Base-by-base conservation (phyloP, 2,113 vertebrate species). In the Nycticryphes semicollaris region DNA sequence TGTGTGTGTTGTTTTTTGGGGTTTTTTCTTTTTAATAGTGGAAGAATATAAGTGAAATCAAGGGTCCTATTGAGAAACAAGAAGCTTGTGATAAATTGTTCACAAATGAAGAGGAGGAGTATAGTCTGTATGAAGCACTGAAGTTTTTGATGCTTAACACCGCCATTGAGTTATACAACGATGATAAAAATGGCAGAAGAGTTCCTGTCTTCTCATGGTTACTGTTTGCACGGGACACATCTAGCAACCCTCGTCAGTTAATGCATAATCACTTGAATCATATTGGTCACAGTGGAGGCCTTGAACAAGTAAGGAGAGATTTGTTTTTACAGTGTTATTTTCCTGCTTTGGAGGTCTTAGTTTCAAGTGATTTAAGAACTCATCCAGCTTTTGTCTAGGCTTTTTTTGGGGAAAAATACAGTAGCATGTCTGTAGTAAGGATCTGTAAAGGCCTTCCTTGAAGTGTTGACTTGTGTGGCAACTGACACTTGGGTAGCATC, bases 171-270 rank as follows among this genome's bases (percentile, higher is more conserved):
- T 98, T 99, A 30, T 98, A 99, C 84, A 79, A 98, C 2, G 93
- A 97, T 41, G 99, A 98, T 97, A 98, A 98, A 93, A 97, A 90
- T 22, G 98, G 98, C 23, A 98, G 91, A 31, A 99, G 99, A 33
- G 99, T 99, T 14, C 99, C 99, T 3, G 97, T 99, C 68, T 99
- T 99, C 98, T 99, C 99, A 37, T 99, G 99, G 98, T 98, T 99
- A 48, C 97, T 99, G 70, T 99, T 99, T 69, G 99, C 99, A 14
- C 98, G 99, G 51, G 99, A 99, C 97, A 99, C 99, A 1, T 99
- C 99, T 3, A 98, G 94, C 87, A 98, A 98, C 93, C 99, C 99
- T 9, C 97, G 95, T 47, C 98, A 98, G 95, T 98, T 99, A 96
- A 98, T 99, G 95, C 97, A 93, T 79, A 99, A 99, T 98, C 99